Evolutionary conservation across 2,888 invertebrate genomes (phyloP).

Genomic region (Drosophila lutescens): DNA sequence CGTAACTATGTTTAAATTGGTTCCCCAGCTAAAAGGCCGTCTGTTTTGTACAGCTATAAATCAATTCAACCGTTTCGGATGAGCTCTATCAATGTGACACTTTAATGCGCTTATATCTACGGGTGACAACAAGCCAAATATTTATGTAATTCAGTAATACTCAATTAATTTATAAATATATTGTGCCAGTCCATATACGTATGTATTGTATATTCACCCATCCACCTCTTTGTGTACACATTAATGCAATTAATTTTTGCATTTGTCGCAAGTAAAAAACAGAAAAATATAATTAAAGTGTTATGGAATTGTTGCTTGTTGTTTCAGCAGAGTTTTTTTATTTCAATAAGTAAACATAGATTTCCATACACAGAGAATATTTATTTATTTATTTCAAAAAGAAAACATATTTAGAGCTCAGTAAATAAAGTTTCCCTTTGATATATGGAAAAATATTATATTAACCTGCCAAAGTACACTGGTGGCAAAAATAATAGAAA

Average conservation of each 20-base stretch:
- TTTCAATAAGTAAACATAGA: conserved; percentile 18
- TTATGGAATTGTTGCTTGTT: conserved; percentile 26
- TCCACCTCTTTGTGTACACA: conserved; percentile 34
- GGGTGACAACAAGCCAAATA: conserved; percentile 53
- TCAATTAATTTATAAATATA: conserved; percentile 68
- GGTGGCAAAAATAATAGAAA: too few species aligned
- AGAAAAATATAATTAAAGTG: conserved; percentile 44
- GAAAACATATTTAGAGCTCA: too few species aligned
- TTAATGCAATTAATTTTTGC: conserved; percentile 67
- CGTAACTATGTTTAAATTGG: too few species aligned
- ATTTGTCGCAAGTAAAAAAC: conserved; percentile 46
- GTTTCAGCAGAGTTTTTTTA: conserved; percentile 13
- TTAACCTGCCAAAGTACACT: not conserved
- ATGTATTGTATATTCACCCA: not conserved
- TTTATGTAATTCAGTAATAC: conserved; percentile 52
- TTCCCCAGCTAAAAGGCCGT: too few species aligned
- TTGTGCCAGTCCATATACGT: not conserved
- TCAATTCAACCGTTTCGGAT: conserved; percentile 6
- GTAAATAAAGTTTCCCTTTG: too few species aligned
- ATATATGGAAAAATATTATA: not conserved
- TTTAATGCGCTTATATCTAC: conserved; percentile 54
- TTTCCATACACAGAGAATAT: not conserved
- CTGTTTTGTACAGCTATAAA: not conserved
- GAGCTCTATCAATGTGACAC: conserved; percentile 23
- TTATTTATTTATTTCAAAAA: too few species aligned